Base-by-base conservation (phyloP, 2,888 invertebrate species). In the Stenolophus ochropezus region DNA sequence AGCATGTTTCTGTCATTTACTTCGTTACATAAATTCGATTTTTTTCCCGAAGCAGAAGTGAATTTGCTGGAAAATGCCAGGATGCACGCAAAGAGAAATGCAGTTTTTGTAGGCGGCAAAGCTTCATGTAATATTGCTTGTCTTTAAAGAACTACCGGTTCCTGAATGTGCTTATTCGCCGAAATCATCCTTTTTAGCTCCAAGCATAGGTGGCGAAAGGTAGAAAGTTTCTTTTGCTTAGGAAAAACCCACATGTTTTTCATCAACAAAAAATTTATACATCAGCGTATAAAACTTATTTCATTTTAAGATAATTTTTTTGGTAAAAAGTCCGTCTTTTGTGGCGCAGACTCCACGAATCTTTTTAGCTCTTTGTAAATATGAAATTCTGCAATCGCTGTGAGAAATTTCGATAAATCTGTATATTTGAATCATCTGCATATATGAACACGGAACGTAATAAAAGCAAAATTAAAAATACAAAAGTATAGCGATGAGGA, bases 401-500 rank as follows among this genome's bases (percentile, higher is more conserved):
- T 16, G 18, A 51, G 51, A 51, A 51, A 18, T 0, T 51, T 14
- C 18, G 0, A 42, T 42, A 42, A 42, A 42, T 42, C 33, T 42
- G 33, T 42, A 42, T 42, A 42, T 42, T 42, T 42, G 33, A 42
- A 42, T 42, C 33, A 42, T 42, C 33, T 42, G 33, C 33, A 42
- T 42, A 42, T 42, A 8, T 42, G 33, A 42, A 42, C 33, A 42
- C 11, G 0, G 33, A 42, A 42, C 33, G 51, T 4, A 51, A 51
- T 51, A 51, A 56, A 56, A 18, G 16, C 20, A 20, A 18, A 56
- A 56, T 56, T 56, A 56, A 56, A 21, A 56, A 56, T 53, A 53
- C 51, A 53, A 18, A 53, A 53, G 20, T 56, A 56, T 20, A 8
- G 5, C 56, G 56, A 21, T 6, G 20, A 56, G 18, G 8, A 6